Conservation (phyloP, 2,888 invertebrate genomes). For the Aphidius colemani region DNA sequence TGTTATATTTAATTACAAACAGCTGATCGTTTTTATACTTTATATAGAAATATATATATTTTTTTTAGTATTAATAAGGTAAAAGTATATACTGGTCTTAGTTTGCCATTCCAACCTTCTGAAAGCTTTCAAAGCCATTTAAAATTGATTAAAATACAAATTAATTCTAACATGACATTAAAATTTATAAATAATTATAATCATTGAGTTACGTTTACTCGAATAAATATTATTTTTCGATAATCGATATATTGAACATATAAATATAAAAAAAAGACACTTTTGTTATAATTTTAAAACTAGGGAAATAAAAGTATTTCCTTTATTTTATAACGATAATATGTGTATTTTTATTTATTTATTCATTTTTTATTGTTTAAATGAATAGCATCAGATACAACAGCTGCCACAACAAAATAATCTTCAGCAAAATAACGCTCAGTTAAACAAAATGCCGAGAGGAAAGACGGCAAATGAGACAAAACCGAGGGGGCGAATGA, state of each 20-base stretch:
- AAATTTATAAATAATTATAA: not conserved
- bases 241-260: constrained; percentile 3
- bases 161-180: not conserved
- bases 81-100: too few relatives aligned
- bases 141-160: not conserved
- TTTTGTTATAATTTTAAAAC: not conserved
- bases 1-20: not conserved
- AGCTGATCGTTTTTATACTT: not conserved
- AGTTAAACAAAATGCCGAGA: constrained; percentile 74
- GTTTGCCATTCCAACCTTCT: too few relatives aligned
- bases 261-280: constrained; percentile 5
- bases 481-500: constrained; percentile 93
- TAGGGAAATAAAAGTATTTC: too few relatives aligned
- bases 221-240: not conserved
- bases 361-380: not conserved
- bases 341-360: constrained; percentile 18
- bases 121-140: too few relatives aligned
- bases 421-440: constrained; percentile 59
- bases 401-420: constrained; percentile 62
- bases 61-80: too few relatives aligned
- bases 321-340: too few relatives aligned
- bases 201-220: constrained; percentile 1
- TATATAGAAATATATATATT: too few relatives aligned
- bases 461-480: constrained; percentile 71
- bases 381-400: constrained; percentile 60